Evolutionary conservation across 1,140 invertebrate species (phyloP).

Genomic region (Brachionus rubens): DNA sequence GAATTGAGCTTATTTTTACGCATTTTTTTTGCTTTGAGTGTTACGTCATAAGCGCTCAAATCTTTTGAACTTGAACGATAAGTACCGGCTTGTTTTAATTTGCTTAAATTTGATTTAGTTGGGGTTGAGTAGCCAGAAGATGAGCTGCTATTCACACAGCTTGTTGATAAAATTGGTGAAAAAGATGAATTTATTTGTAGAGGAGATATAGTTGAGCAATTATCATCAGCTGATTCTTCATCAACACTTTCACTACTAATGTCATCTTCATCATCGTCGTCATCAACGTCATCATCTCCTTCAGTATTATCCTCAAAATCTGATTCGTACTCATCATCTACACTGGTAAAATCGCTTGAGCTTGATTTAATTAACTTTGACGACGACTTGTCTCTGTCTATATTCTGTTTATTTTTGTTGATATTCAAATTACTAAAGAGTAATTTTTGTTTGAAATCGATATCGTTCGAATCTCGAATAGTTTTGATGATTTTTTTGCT

Average conservation of each 20-base stretch:
- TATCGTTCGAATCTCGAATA: too few species aligned
- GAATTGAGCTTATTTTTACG: conserved; percentile 17
- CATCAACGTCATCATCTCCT: background rate
- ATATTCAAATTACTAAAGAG: too few species aligned
- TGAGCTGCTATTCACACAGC: background rate
- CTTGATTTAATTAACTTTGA: too few species aligned
- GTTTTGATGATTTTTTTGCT: too few species aligned
- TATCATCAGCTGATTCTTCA: too few species aligned
- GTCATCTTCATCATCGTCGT: conserved; percentile 45
- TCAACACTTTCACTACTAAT: background rate
- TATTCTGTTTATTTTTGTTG: too few species aligned
- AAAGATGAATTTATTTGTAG: background rate
- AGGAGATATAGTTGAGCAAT: background rate
- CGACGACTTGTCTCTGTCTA: too few species aligned
- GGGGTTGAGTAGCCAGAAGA: conserved; percentile 26
- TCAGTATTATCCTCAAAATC: background rate
- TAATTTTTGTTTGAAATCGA: too few species aligned
- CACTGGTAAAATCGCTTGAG: too few species aligned
- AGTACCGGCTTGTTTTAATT: conserved; percentile 3
- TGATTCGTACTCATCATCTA: too few species aligned
- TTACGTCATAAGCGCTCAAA: too few species aligned
- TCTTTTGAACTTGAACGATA: background rate
- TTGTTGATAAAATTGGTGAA: conserved; percentile 4
- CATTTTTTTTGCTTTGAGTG: background rate
- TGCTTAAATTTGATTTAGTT: background rate